Evolutionary conservation across 2,113 vertebrate genomes (phyloP).

Genomic region (Chaetorhynchus papuensis): DNA sequence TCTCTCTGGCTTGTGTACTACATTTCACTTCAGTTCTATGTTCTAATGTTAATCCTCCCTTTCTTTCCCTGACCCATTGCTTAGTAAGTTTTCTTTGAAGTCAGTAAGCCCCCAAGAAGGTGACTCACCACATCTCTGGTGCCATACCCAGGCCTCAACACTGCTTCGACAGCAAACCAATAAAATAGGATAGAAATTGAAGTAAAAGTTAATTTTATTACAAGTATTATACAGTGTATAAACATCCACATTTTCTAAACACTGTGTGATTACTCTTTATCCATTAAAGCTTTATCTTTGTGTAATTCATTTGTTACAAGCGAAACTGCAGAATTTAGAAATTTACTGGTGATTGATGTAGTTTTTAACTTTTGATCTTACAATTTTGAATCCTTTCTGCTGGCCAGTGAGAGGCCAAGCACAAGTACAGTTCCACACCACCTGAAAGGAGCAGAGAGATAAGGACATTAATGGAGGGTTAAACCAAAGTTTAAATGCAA

Average conservation of each 20-base stretch:
- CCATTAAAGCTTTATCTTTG: neutral
- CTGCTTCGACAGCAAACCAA: fast-evolving
- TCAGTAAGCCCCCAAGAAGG: neutral
- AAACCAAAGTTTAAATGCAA: neutral
- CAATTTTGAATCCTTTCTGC: neutral
- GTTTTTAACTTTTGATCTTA: neutral
- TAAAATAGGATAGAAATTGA: neutral
- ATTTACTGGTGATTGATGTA: neutral
- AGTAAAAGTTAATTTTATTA: neutral
- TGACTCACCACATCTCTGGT: neutral
- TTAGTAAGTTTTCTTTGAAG: neutral
- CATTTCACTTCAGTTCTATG: neutral
- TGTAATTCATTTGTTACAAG: neutral
- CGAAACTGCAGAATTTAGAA: neutral
- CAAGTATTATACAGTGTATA: neutral
- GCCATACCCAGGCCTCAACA: neutral
- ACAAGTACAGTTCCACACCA: neutral
- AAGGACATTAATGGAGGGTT: neutral
- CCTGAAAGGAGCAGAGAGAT: neutral
- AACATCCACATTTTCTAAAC: neutral
- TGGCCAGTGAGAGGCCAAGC: neutral
- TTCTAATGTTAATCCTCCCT: neutral
- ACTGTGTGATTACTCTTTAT: neutral
- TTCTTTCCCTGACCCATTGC: neutral
- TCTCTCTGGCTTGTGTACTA: neutral